A percentile compares a stretch with the other conserved stretches of the same genome.
These are phyloP conservation scores for Gorsachius goisagi DNA, from an alignment of 2,113 vertebrate species.

Conservation along the genomic window DNA sequence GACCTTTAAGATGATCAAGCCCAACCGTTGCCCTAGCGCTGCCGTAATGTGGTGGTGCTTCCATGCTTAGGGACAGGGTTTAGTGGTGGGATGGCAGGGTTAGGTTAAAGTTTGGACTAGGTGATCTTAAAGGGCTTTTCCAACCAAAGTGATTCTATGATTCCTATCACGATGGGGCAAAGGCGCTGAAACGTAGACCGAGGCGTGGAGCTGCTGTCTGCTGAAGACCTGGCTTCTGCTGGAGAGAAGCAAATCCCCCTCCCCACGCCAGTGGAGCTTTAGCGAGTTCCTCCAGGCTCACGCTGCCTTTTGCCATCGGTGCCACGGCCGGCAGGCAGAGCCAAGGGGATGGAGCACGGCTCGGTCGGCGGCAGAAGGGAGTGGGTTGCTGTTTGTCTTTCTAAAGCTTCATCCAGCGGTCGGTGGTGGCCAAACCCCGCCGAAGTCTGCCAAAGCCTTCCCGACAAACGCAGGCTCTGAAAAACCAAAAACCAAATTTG, in stretches of 20 bases:
- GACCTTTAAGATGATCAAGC: no score
- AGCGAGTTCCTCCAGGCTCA: accelerated
- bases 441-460: not conserved
- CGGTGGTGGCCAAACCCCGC: not conserved
- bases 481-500: no score
- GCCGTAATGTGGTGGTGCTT: not conserved
- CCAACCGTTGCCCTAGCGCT: no score
- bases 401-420: not conserved
- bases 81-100: no score
- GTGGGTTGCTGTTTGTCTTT: not conserved
- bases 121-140: no score
- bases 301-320: not conserved
- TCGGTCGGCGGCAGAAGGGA: not conserved
- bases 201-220: not conserved
- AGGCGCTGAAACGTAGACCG: accelerated
- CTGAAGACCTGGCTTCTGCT: not conserved
- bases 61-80: no score
- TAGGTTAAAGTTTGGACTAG: no score
- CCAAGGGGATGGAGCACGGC: not conserved
- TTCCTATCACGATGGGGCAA: accelerated
- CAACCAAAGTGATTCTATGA: no score
- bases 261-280: accelerated
- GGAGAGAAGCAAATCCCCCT: not conserved
- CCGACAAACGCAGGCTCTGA: accelerated
- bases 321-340: not conserved